Evolutionary conservation across 1,140 invertebrate species (phyloP), one percentile per base, ranked within the genome.

Genomic region (Plectrocnemia conspersa): DNA sequence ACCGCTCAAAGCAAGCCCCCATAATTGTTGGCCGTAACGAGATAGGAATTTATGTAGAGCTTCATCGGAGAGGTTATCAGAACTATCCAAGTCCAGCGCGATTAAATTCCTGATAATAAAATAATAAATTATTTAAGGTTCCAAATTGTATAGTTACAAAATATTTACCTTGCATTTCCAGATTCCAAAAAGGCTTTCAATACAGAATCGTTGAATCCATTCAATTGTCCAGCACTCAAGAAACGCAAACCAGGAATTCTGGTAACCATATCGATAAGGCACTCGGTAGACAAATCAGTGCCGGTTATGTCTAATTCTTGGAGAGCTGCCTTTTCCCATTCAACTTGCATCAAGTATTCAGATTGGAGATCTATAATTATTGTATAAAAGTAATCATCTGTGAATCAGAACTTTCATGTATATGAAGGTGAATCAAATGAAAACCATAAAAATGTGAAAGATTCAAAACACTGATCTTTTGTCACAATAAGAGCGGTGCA

Each of bases 231-330:
- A 0, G 95, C 93, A 33, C 89, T 90, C 1, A 99, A 75, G 74
- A 94, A 98, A 50, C 90, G 77, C 11, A 99, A 77, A 33, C 83
- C 84, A 0, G 90, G 91, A 46, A 97, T 86, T 57, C 93, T 78
- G 0, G 84, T 86, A 0, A 99, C 75, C 79, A 99, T 86, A 67
- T 95, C 91, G 56, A 93, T 88, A 6, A 99, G 76, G 63, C 93
- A 95, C 66, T 98, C 93, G 0, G 90, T 88, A 1, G 88, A 90
- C 24, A 99, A 73, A 72, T 99, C 96, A 0, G 96, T 99, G 0
- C 91, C 97, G 0, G 93, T 96, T 22, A 99, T 88, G 66, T 99
- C 97, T 53, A 99, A 67, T 72, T 99, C 97, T 70, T 91, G 89
- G 32, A 99, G 72, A 1, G 83, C 82, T 0, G 91, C 90, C 66